Evolutionary conservation across 1,140 invertebrate genomes (phyloP), one percentile per base, ranked within the genome.

Genomic region (Drosophila athabasca): DNA sequence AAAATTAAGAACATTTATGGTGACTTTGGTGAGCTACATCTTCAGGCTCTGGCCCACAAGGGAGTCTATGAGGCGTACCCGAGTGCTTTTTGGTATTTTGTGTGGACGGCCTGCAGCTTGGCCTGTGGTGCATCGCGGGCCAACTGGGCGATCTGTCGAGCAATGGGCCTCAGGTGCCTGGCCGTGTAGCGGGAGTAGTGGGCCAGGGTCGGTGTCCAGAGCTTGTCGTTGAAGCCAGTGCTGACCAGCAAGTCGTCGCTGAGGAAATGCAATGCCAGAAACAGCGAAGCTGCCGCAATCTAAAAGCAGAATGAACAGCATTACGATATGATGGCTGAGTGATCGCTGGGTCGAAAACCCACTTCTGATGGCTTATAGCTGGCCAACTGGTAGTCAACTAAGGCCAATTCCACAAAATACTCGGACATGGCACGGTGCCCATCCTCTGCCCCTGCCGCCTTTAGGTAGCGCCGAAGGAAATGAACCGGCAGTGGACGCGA

Each of bases 351-450:
- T 9, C 2, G 24, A 26, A 13, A 29, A 45, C 43, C 55, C 54
- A 94, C 80, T 75, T 94, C 93, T 11, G 98, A 99, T 4, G 98
- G 97, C 55, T 93, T 92, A 83, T 96, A 94, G 87, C 97, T 95
- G 26, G 94, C 94, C 92, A 98, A 94, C 31, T 95, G 93, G 90
- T 98, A 98, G 46, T 98, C 95, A 9, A 97, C 91, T 43, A 98
- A 92, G 62, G 95, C 94, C 29, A 99, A 92, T 92, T 99, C 98
- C 78, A 98, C 94, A 52, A 99, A 95, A 90, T 98, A 99, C 93
- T 99, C 99, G 6, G 97, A 97, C 90, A 98, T 92, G 51, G 95
- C 95, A 91, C 99, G 97, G 88, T 96, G 94, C 60, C 93, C 93
- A 11, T 94, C 91, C 76, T 94, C 94, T 6, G 95, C 95, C 90